Conservation (phyloP, 1,140 invertebrate genomes). For the Lepeophtheirus salmonis region DNA sequence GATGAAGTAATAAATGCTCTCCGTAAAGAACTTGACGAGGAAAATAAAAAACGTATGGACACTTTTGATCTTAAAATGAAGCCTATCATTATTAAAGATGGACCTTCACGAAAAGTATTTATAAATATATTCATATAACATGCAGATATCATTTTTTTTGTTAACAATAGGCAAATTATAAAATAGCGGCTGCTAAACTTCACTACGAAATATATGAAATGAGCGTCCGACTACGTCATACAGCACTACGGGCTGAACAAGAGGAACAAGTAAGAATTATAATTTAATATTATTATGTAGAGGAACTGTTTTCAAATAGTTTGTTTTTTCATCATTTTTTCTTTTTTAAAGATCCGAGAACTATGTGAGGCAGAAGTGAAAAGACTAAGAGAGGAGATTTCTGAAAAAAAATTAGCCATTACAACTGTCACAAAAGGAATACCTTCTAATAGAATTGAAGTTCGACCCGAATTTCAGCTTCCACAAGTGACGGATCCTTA, state of each 20-base stretch:
- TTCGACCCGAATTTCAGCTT: background rate
- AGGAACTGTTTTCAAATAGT: background rate
- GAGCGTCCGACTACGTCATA: background rate
- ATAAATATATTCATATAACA: background rate
- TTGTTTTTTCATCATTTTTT: background rate
- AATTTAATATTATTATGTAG: background rate
- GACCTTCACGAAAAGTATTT: conserved; percentile 9
- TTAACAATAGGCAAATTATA: conserved; percentile 14
- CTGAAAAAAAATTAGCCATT: background rate
- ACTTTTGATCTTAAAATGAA: conserved; percentile 16
- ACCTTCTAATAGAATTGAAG: conserved; percentile 8
- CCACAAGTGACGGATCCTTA: no score
- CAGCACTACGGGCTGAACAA: conserved; percentile 2
- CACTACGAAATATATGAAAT: conserved; percentile 12
- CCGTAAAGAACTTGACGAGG: conserved; percentile 10
- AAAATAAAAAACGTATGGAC: conserved; percentile 13
- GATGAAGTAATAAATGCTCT: conserved; percentile 3
- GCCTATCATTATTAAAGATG: conserved; percentile 17
- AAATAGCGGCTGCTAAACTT: conserved; percentile 11
- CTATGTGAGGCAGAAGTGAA: background rate
- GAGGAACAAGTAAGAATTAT: conserved; percentile 7
- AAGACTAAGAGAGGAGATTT: conserved; percentile 13
- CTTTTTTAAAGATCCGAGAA: conserved; percentile 5
- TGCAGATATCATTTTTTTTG: background rate
- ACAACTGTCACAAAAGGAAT: conserved; percentile 13